phyloP scores from a whole-genome alignment of 2,888 invertebrate genomes.

The Periphyllus acericola region DNA sequence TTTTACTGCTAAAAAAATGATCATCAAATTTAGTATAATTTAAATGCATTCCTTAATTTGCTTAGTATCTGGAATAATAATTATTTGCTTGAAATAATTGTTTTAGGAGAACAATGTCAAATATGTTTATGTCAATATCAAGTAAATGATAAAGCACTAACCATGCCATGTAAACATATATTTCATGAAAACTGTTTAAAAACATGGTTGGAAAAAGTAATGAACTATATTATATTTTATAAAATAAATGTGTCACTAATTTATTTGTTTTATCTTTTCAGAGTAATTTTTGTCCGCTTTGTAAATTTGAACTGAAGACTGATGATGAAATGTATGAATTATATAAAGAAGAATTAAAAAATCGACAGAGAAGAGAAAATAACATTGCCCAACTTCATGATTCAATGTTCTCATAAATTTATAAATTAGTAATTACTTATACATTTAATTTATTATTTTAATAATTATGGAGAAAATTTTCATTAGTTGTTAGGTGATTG shows the following conservation, averaged over 20 bases:
- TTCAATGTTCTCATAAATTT: conserved; percentile 51
- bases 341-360: conserved; percentile 51
- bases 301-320: conserved; percentile 53
- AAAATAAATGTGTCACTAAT: background rate
- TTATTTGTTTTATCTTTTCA: conserved; percentile 14
- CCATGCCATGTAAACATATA: conserved; percentile 53
- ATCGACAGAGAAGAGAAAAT: conserved; percentile 31
- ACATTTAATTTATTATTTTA: background rate
- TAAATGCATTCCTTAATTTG: background rate
- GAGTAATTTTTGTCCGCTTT: conserved; percentile 58
- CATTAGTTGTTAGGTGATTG: background rate
- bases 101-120: conserved; percentile 50
- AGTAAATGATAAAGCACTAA: conserved; percentile 26
- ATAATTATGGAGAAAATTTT: background rate
- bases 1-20: background rate
- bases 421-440: background rate
- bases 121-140: conserved; percentile 52
- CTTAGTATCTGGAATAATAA: too few species aligned
- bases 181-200: conserved; percentile 52
- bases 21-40: background rate
- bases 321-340: conserved; percentile 51
- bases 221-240: background rate
- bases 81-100: background rate
- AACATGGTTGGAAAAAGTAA: conserved; percentile 54
- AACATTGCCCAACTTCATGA: conserved; percentile 52